These are phyloP conservation scores for Anas bernieri DNA, from an alignment of 2,797 vertebrate genomes.

Conservation along the genomic window DNA sequence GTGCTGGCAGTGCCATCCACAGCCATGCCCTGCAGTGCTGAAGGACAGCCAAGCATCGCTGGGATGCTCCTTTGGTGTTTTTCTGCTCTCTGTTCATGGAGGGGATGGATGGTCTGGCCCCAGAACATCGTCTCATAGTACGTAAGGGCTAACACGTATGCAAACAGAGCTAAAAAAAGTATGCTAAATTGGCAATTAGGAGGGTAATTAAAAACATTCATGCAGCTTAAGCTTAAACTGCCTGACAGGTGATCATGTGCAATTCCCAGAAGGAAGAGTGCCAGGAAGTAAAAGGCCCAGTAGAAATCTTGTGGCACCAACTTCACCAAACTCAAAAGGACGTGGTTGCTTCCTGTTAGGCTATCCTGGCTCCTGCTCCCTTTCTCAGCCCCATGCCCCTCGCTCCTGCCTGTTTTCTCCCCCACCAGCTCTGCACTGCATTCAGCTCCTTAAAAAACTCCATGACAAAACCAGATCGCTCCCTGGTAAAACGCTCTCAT, in stretches of 20 bases:
- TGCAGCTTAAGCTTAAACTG: not conserved
- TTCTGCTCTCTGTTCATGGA: rapidly evolving
- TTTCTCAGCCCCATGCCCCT: not conserved
- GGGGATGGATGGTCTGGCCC: not conserved
- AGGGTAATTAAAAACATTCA: not conserved
- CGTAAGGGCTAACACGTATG: rapidly evolving
- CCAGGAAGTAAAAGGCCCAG: not conserved
- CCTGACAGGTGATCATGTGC: not conserved
- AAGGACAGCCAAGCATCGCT: not conserved
- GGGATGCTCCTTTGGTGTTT: not conserved
- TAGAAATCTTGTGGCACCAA: not conserved
- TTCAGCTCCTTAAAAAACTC: not conserved
- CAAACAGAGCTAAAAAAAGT: not conserved
- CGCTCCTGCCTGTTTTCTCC: not conserved
- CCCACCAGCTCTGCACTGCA: not conserved
- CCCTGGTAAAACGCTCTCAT: not conserved
- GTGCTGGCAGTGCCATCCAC: not conserved
- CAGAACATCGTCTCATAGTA: not conserved
- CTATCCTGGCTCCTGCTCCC: not conserved
- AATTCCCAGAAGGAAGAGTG: not conserved
- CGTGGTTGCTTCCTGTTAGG: not conserved
- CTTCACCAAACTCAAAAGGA: not conserved
- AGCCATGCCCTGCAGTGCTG: not conserved
- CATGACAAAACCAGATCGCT: not conserved
- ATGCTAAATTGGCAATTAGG: not conserved